Percentiles rank a stretch among this genome's conserved stretches.
Conservation (phyloP, 2,888 invertebrate species). For the Polydrusus tereticollis region DNA sequence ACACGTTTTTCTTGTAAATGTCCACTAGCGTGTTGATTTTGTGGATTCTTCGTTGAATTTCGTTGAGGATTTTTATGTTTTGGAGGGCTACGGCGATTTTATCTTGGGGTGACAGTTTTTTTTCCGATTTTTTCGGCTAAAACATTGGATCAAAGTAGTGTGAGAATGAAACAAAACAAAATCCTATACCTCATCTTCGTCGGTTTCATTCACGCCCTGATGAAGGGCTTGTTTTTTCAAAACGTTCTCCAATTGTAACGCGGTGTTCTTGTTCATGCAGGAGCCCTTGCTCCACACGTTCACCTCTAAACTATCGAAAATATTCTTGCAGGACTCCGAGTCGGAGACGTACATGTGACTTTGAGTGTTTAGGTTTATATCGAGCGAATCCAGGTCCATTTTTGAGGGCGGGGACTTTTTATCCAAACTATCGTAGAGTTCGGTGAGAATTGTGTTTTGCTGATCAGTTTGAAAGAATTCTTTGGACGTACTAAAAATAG, state of each 20-base stretch:
- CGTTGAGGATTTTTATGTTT: slow-evolving; percentile 74
- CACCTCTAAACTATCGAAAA: slow-evolving; percentile 62
- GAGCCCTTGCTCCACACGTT: slow-evolving; percentile 58
- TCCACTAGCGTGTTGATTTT: slow-evolving; percentile 79
- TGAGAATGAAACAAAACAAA: not conserved
- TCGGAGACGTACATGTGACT: slow-evolving; percentile 19
- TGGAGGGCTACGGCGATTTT: slow-evolving; percentile 66
- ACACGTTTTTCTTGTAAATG: slow-evolving; percentile 71
- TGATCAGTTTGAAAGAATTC: slow-evolving; percentile 35
- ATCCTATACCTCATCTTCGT: slow-evolving; percentile 25
- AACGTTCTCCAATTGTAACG: slow-evolving; percentile 59
- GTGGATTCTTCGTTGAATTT: slow-evolving; percentile 78
- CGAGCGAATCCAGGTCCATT: slow-evolving; percentile 62
- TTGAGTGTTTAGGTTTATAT: slow-evolving; percentile 59
- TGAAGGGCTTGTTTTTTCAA: slow-evolving; percentile 62
- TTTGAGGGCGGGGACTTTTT: slow-evolving; percentile 59
- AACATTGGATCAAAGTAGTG: not conserved
- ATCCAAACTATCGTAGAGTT: slow-evolving; percentile 64
- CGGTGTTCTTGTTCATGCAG: slow-evolving; percentile 54
- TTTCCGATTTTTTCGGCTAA: slow-evolving; percentile 10
- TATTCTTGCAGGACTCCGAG: slow-evolving; percentile 53
- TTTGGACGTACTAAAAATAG: slow-evolving; percentile 20
- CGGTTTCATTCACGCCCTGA: slow-evolving; percentile 3
- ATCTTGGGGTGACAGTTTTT: slow-evolving; percentile 49
- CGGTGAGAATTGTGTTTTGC: slow-evolving; percentile 56